These are phyloP conservation scores for Cylloceria caligata DNA, from an alignment of 2,888 invertebrate genomes.

Conservation along the genomic window DNA sequence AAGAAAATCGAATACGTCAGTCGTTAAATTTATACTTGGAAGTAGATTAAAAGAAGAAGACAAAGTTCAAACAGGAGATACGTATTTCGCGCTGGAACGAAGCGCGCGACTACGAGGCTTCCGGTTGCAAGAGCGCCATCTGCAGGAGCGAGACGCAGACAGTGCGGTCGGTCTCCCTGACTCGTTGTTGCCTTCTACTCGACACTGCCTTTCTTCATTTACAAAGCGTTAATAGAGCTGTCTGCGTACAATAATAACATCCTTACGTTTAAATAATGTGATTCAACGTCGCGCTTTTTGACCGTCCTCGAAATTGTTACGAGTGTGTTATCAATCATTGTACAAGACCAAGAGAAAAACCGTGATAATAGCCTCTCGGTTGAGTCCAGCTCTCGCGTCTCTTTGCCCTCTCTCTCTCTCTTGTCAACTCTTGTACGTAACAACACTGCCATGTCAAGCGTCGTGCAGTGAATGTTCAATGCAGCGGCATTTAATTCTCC, in stretches of 20 bases:
- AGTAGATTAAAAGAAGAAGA: neutral
- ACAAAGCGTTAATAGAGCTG: neutral
- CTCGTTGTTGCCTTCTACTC: constrained; percentile 8
- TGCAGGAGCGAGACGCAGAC: constrained; percentile 18
- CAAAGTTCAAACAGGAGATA: constrained; percentile 6
- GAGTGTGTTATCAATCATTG: neutral
- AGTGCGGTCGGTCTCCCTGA: neutral
- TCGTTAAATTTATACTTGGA: neutral
- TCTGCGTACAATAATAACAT: neutral
- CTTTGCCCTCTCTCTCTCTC: constrained; percentile 7
- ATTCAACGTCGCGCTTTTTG: neutral
- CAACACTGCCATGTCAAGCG: constrained; percentile 29
- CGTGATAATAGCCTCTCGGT: neutral
- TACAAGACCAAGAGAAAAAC: neutral
- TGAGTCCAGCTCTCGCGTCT: neutral
- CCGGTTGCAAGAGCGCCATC: constrained; percentile 40
- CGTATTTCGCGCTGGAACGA: constrained; percentile 50
- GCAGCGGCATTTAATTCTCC: constrained; percentile 22
- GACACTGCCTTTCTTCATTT: neutral
- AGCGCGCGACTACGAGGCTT: neutral
- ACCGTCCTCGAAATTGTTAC: neutral
- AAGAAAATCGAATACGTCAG: neutral
- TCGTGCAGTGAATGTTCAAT: constrained; percentile 30
- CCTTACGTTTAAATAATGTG: constrained; percentile 29
- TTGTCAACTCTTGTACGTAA: neutral